Base-by-base conservation (phyloP, 2,888 invertebrate genomes). In the Cerceris rybyensis region DNA sequence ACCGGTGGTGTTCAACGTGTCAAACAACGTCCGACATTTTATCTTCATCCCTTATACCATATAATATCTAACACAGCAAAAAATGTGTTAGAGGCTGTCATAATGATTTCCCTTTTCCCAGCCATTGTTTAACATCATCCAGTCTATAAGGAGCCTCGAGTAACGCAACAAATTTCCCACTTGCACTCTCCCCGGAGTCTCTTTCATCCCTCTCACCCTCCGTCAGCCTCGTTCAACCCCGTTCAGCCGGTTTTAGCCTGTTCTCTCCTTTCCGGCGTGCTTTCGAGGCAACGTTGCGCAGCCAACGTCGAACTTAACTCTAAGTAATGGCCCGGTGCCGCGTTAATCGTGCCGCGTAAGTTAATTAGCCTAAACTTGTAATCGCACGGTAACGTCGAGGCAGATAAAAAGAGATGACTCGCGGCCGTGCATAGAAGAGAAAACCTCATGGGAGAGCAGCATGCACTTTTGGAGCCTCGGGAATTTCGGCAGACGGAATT, bases 281-380 rank as follows among this genome's bases (percentile, higher is more conserved):
- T 60, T 39, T 60, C 7, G 7, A 60, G 46, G 42, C 46, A 16
- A 13, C 55, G 55, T 41, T 7, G 28, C 59, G 50, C 39, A 46
- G 66, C 61, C 61, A 70, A 70, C 67, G 72, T 67, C 16, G 60
- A 65, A 64, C 72, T 28, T 79, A 82, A 82, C 77, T 76, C 76
- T 78, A 84, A 84, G 84, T 86, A 85, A 87, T 81, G 82, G 75
- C 49, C 74, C 70, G 70, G 67, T 58, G 68, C 70, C 57, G 75
- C 66, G 77, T 73, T 82, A 82, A 85, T 84, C 79, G 84, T 57
- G 60, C 50, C 55, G 70, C 81, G 79, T 85, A 86, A 85, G 77
- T 86, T 85, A 86, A 86, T 86, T 86, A 84, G 82, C 60, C 64
- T 65, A 74, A 81, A 84, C 80, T 84, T 74, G 78, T 81, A 86